Base-by-base conservation (phyloP, 2,888 invertebrate species). In the Fragum whitleyi region DNA sequence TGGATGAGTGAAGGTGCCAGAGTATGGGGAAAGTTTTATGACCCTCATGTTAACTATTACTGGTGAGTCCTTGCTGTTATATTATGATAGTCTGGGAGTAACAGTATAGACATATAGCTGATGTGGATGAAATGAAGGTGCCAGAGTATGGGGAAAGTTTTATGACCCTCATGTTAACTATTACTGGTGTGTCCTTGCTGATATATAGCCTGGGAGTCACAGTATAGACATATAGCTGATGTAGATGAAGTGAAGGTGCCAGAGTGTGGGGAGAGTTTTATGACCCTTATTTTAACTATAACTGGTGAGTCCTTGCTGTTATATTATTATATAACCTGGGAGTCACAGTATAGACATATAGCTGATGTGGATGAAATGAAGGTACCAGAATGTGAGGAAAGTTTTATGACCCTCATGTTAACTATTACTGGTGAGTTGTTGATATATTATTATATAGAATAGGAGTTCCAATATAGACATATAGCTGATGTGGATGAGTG, bases 111-210 rank as follows among this genome's bases (percentile, higher is more conserved):
- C 95, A 90, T 79, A 90, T 90, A 77, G 78, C 86, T n/a, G 93
- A 93, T 62, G 92, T 92, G 21, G 93, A 94, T 83, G 94, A 94
- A 53, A 94, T 90, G 23, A 92, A 92, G 95, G 96, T 98, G 21
- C 98, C 98, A 0, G 96, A 97, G 86, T 97, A 97, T 91, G 97
- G 97, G 0, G 98, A 98, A 94, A 96, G 96, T 92, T 97, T 98
- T 93, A 95, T 98, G 80, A 96, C 97, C 0, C 95, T 98, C 26
- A 94, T 98, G 62, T 96, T 96, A 88, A 97, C 98, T 0, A 97
- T 98, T 72, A 97, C 97, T 84, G 97, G 94, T 94, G 76, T 0
- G 21, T 36, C 39, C 39, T 14, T 39, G 39, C 39, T 39, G 39
- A 39, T n/a, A n/a, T n/a, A n/a, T n/a, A n/a, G n/a, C n/a, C n/a